Base-by-base conservation (phyloP, 2,797 vertebrate species). In the Xenentodon cancila region DNA sequence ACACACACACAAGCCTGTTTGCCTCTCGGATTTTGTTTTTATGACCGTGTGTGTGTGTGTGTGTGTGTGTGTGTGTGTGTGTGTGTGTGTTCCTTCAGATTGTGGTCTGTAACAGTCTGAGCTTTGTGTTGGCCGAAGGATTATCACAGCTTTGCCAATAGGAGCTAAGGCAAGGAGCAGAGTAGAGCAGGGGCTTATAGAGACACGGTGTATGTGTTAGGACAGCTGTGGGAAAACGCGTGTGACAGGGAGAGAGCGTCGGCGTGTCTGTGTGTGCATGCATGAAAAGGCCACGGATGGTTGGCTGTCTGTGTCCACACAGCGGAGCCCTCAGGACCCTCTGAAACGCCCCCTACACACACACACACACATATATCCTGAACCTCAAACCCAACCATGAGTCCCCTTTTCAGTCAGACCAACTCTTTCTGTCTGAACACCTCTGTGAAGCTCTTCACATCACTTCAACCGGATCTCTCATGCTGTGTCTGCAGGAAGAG, bases 91-190 rank as follows among this genome's bases (percentile, higher is more conserved):
- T 88, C 73, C 81, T 84, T 84, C 80, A 82, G 88, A 90, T 90
- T 91, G 83, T 84, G 80, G 85, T 91, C 71, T 82, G 86, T 88
- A 91, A 92, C 92, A 88, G 89, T 91, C 81, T 81, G 75, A 89
- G 85, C 91, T 92, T 91, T 90, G 89, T 92, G 90, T 92, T 89
- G 90, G 85, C 84, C 86, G 77, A 90, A 91, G 91, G 92, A 93
- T 94, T 93, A 93, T 89, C 87, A 88, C 75, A 73, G 89, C 86
- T 89, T 90, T 89, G 75, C 90, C 83, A 89, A 88, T 88, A 88
- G 84, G 87, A 91, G 91, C 88, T 82, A 91, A 90, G 75, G 86
- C 86, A 85, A 89, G 77, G 81, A 89, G 84, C 88, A 80, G 79
- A 81, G 80, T 84, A 84, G 74, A 90, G 77, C 80, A 11, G 32